These are phyloP conservation scores for Nerophis ophidion DNA, from an alignment of 2,113 vertebrate genomes.

Conservation along the genomic window DNA sequence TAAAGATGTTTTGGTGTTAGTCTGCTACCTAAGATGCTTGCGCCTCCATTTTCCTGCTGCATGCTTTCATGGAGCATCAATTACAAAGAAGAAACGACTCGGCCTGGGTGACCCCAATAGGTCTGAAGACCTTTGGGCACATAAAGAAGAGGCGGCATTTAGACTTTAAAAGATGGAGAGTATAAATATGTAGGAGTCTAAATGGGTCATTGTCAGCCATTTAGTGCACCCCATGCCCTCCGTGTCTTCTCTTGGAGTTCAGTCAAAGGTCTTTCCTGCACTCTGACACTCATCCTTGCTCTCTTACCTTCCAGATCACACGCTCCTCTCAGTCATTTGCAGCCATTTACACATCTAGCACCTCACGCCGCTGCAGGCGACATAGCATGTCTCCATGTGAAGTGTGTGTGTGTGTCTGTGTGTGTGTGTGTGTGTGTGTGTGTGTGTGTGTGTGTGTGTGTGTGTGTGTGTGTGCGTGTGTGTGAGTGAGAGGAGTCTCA, in stretches of 20 bases:
- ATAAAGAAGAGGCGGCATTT: constrained; percentile 28
- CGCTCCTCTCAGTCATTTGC: constrained; percentile 37
- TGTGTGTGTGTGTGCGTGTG: constrained; percentile 12
- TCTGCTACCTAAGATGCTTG: constrained; percentile 26
- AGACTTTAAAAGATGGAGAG: constrained; percentile 25
- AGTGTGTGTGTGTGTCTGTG: constrained; percentile 10
- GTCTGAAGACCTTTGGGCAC: constrained; percentile 40
- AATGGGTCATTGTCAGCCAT: constrained; percentile 39
- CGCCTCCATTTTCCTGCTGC: constrained; percentile 19
- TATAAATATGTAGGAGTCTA: constrained; percentile 22
- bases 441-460: background rate
- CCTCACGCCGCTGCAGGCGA: constrained; percentile 28
- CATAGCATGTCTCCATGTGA: constrained; percentile 20
- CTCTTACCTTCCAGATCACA: background rate
- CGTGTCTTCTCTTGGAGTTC: constrained; percentile 8
- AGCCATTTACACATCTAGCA: constrained; percentile 49
- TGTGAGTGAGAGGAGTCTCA: background rate
- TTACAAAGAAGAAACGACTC: constrained; percentile 29
- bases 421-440: constrained; percentile 18
- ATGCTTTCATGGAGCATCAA: constrained; percentile 19
- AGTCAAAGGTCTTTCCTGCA: background rate
- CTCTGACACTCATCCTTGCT: background rate
- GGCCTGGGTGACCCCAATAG: constrained; percentile 21
- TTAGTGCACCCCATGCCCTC: constrained; percentile 16
- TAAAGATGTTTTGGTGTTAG: constrained; percentile 9